Conservation (phyloP, 2,113 vertebrate species). For the Oryzias celebensis region DNA sequence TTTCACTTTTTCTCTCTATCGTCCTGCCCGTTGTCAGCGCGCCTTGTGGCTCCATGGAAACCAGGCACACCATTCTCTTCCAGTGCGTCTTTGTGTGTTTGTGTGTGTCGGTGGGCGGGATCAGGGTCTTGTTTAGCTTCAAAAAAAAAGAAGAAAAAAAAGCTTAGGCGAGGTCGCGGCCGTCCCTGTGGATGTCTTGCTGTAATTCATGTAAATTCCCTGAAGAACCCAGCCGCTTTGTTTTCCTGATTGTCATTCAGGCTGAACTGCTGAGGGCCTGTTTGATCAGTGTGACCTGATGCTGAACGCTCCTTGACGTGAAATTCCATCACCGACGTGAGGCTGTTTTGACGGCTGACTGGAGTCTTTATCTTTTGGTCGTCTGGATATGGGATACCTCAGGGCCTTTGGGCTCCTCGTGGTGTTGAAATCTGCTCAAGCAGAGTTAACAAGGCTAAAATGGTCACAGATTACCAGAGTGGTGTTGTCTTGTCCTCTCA, state of each 20-base stretch:
- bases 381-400: conserved; percentile 27
- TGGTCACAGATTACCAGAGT: conserved; percentile 10
- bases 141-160: conserved; percentile 26
- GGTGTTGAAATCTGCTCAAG: conserved; percentile 26
- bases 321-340: conserved; percentile 17
- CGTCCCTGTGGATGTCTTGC: conserved; percentile 53
- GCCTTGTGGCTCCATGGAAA: conserved; percentile 77
- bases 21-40: conserved; percentile 73
- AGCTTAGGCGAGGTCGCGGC: conserved; percentile 58
- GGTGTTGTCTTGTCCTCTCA: conserved; percentile 8
- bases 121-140: conserved; percentile 61
- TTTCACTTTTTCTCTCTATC: conserved; percentile 57
- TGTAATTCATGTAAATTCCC: conserved; percentile 79
- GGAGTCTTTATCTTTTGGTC: conserved; percentile 15
- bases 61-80: conserved; percentile 58
- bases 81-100: conserved; percentile 35
- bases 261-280: conserved; percentile 30
- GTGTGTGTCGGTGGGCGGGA: conserved; percentile 54
- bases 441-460: conserved; percentile 41
- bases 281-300: conserved; percentile 18
- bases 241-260: conserved; percentile 46
- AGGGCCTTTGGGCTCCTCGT: conserved; percentile 2
- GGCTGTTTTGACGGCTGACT: conserved; percentile 11
- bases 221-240: conserved; percentile 56
- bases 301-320: not conserved